Base-by-base conservation (phyloP, 92 coral and sea anemone genomes). In the Epizoanthus fatuus region DNA sequence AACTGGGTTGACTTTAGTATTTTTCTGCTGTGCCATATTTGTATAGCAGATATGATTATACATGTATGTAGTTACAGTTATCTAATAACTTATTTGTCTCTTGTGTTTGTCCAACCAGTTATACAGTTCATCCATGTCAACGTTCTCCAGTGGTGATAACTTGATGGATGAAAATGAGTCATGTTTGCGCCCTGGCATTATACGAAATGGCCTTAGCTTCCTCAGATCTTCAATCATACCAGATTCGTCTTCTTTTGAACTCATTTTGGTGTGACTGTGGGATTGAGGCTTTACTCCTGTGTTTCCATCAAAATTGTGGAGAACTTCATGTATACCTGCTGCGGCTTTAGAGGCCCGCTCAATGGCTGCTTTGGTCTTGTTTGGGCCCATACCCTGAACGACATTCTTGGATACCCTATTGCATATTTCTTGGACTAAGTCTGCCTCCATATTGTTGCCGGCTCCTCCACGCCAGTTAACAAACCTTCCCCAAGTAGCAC, bases 401-500 rank as follows among this genome's bases (percentile, higher is more conserved):
- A 56, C 62, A 56, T 56, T 56, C 62, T 56, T 29, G 32, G 32
- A 29, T 29, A 29, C 32, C 32, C 32, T 29, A 29, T 29, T 29
- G 32, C 32, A 29, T 2, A 87, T 88, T 52, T 91, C 94, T 72
- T 87, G 94, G 25, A 86, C 92, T 32, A 80, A 8, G 32, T 87
- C 94, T 60, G 85, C 83, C 25, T 80, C 90, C 6, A 91, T 91
- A 70, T 91, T 91, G 57, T 87, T 87, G 0, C 91, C 91, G 55
- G 64, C 37, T 7, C 94, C 94, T 38, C 94, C 91, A 44, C 54
- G 65, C 84, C 80, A 88, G 44, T 75, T 56, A 3, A 81, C 87
- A 69, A 88, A 79, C 37, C 90, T 81, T 72, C 86, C 92, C 92
- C 95, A 92, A 32, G 87, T 85, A 45, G 88, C 51, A 20, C 90